Evolutionary conservation across 1,140 invertebrate species (phyloP).

Genomic region (Tetragonula clypearis): DNA sequence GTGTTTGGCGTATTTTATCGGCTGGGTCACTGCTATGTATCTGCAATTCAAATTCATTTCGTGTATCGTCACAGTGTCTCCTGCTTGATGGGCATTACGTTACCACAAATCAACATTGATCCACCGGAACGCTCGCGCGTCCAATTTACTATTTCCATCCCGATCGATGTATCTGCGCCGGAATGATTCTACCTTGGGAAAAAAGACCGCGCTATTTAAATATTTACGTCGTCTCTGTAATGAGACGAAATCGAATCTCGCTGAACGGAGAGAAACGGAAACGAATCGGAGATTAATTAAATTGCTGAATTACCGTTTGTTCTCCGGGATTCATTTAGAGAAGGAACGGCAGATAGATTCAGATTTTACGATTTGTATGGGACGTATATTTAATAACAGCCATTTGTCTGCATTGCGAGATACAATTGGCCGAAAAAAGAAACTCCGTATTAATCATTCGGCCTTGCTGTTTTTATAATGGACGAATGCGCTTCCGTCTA

Average conservation of each 20-base stretch:
- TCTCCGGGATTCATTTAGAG: background rate
- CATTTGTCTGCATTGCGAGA: background rate
- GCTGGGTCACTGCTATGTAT: conserved; percentile 99
- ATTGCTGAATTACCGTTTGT: background rate
- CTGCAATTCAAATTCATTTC: conserved; percentile 80
- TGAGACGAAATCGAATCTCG: background rate
- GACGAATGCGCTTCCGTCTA: background rate
- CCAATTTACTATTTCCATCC: conserved; percentile 9
- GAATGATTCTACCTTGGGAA: background rate
- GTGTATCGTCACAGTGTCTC: conserved; percentile 29
- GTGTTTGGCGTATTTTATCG: conserved; percentile 99
- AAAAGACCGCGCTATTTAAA: background rate
- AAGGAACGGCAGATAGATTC: background rate
- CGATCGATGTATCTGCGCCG: background rate
- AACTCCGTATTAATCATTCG: conserved; percentile 6
- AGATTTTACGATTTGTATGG: background rate
- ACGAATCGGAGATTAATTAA: conserved; percentile 21
- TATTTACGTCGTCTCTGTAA: background rate
- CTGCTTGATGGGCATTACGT: conserved; percentile 16
- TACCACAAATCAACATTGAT: conserved; percentile 21
- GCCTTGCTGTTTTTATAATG: background rate
- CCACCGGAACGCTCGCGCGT: background rate
- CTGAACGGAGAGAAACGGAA: too few relatives aligned
- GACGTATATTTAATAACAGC: background rate
- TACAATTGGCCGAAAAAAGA: background rate